phyloP scores from a whole-genome alignment of 2,113 vertebrate genomes.

The Boleophthalmus pectinirostris region DNA sequence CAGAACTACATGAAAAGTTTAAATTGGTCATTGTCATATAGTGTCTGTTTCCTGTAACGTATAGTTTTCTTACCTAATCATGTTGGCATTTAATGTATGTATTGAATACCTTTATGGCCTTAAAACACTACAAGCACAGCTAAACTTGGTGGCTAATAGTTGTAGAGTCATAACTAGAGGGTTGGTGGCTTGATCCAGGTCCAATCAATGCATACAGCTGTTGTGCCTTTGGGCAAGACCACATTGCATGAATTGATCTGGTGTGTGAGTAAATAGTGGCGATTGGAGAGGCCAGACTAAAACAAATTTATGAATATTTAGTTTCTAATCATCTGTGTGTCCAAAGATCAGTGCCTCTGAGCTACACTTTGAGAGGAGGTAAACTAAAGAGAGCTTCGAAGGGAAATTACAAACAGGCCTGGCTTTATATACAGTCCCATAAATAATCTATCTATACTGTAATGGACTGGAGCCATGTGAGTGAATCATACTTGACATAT shows the following conservation, averaged over 20 bases:
- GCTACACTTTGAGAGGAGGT: background rate
- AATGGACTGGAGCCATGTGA: conserved; percentile 52
- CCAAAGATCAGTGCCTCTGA: background rate
- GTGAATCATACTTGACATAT: conserved; percentile 73
- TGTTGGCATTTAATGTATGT: background rate
- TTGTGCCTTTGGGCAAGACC: background rate
- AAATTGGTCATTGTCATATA: background rate
- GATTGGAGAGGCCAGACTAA: background rate
- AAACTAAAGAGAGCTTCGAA: conserved; percentile 37
- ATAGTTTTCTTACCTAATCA: background rate
- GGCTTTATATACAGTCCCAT: conserved; percentile 29
- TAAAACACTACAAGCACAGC: background rate
- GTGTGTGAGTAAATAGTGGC: background rate
- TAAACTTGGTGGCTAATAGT: background rate
- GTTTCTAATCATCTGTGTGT: background rate
- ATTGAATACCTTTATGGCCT: background rate
- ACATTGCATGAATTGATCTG: background rate
- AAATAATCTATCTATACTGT: conserved; percentile 61
- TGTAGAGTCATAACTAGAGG: background rate
- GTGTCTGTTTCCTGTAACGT: background rate
- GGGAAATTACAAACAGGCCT: conserved; percentile 35
- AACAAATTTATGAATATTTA: no score
- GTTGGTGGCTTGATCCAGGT: background rate
- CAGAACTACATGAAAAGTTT: background rate
- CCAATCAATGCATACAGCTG: background rate